Conservation (phyloP, 2,113 vertebrate species). For the Ondatra zibethicus region DNA sequence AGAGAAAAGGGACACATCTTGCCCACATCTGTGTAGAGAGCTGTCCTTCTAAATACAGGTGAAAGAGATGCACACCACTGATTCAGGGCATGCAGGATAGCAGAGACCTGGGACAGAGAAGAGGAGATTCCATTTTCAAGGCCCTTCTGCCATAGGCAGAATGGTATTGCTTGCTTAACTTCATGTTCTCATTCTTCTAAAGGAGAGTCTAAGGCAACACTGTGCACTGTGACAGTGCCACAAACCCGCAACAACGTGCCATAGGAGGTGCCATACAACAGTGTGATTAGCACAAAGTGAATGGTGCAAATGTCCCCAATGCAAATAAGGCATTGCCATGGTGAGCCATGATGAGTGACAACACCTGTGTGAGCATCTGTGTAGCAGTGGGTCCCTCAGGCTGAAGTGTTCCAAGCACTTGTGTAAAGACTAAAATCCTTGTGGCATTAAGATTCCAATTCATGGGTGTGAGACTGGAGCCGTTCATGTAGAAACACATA, state of each 20-base stretch:
- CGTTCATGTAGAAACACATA: rapidly evolving
- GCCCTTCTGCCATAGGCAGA: rapidly evolving
- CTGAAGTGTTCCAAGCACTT: not conserved
- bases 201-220: no score
- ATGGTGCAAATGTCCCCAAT: no score
- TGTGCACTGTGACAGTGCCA: not conserved
- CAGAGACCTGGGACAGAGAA: rapidly evolving
- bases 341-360: no score
- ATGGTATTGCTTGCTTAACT: rapidly evolving
- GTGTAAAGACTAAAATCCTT: not conserved
- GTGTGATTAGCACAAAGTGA: not conserved
- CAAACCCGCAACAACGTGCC: rapidly evolving
- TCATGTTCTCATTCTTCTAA: not conserved
- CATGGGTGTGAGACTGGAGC: not conserved
- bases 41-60: not conserved
- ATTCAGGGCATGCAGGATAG: rapidly evolving
- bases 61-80: rapidly evolving
- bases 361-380: not conserved
- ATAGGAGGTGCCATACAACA: rapidly evolving
- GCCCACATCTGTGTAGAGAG: not conserved
- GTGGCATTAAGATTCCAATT: not conserved
- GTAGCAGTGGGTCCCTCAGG: not conserved
- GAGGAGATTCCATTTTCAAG: rapidly evolving
- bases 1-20: rapidly evolving
- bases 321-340: not conserved